phyloP scores from a whole-genome alignment of 2,888 invertebrate genomes.

The Cheilosia soror region DNA sequence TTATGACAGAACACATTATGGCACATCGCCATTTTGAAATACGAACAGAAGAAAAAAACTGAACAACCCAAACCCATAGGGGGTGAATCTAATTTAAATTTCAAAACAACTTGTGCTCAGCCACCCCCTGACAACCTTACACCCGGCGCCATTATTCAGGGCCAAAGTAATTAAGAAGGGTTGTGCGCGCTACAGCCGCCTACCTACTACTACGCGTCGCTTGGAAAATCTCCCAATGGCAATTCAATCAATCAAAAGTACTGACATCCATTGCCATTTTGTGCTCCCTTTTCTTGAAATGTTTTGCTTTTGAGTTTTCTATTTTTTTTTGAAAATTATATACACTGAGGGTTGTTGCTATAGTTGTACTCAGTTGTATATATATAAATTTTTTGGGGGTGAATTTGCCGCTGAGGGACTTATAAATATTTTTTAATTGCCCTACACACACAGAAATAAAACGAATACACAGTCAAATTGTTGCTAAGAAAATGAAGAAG shows the following conservation, averaged over 20 bases:
- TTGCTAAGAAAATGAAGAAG: constrained; percentile 37
- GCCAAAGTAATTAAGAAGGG: constrained; percentile 75
- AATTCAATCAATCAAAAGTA: constrained; percentile 75
- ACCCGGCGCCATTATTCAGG: constrained; percentile 70
- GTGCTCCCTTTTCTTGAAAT: constrained; percentile 65
- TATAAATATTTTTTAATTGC: constrained; percentile 76
- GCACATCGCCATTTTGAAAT: constrained; percentile 69
- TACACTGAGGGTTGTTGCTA: constrained; percentile 53
- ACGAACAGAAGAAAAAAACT: neutral
- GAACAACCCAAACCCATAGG: constrained; percentile 2
- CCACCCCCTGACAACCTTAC: constrained; percentile 4
- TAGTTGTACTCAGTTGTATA: constrained; percentile 1
- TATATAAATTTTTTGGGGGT: constrained; percentile 50
- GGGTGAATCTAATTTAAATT: constrained; percentile 72
- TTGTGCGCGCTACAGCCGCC: constrained; percentile 60
- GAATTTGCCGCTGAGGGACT: constrained; percentile 70
- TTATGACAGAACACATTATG: constrained; percentile 71
- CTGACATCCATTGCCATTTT: constrained; percentile 72
- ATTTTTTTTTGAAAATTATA: constrained; percentile 45
- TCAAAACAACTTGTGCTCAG: constrained; percentile 46
- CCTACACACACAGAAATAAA: constrained; percentile 58
- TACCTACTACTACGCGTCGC: constrained; percentile 19
- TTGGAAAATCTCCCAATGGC: constrained; percentile 75
- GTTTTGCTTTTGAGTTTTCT: constrained; percentile 38
- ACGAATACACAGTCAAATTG: constrained; percentile 39